These are phyloP conservation scores for Sorex maritimensis DNA, from an alignment of 2,797 vertebrate genomes.

Conservation along the genomic window DNA sequence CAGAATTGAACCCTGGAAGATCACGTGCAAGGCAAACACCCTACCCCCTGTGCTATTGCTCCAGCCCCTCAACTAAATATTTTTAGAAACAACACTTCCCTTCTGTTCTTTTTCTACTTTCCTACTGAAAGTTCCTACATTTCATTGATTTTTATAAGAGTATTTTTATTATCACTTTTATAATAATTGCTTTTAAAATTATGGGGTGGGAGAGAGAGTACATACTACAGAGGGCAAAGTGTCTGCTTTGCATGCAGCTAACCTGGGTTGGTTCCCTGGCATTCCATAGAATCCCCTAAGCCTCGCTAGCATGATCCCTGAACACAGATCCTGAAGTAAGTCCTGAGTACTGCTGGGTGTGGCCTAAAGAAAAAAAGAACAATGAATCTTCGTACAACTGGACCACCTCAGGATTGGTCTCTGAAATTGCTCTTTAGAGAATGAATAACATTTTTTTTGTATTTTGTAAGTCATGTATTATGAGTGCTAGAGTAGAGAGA, in stretches of 20 bases:
- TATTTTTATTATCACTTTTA: slow-evolving; percentile 18
- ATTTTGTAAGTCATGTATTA: background rate
- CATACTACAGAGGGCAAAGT: too few relatives aligned
- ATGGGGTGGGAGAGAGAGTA: too few relatives aligned
- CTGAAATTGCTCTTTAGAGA: slow-evolving; percentile 5
- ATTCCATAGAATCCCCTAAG: too few relatives aligned
- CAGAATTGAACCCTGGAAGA: too few relatives aligned
- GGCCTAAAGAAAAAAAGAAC: too few relatives aligned
- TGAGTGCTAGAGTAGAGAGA: background rate
- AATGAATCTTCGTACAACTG: background rate
- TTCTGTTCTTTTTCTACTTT: slow-evolving; percentile 35
- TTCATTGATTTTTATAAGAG: background rate
- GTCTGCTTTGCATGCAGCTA: too few relatives aligned
- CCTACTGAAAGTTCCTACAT: background rate
- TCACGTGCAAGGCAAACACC: too few relatives aligned
- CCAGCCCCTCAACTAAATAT: background rate
- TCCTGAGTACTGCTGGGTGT: too few relatives aligned
- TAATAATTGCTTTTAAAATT: background rate
- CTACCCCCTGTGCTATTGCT: too few relatives aligned
- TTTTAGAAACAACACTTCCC: background rate
- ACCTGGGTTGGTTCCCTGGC: too few relatives aligned
- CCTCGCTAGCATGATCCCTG: too few relatives aligned
- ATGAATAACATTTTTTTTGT: background rate
- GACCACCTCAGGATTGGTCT: background rate
- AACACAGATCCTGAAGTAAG: too few relatives aligned